A percentile compares a stretch with the other conserved stretches of the same genome.
phyloP scores from a whole-genome alignment of 2,888 invertebrate species.

The Zelleria hepariella region DNA sequence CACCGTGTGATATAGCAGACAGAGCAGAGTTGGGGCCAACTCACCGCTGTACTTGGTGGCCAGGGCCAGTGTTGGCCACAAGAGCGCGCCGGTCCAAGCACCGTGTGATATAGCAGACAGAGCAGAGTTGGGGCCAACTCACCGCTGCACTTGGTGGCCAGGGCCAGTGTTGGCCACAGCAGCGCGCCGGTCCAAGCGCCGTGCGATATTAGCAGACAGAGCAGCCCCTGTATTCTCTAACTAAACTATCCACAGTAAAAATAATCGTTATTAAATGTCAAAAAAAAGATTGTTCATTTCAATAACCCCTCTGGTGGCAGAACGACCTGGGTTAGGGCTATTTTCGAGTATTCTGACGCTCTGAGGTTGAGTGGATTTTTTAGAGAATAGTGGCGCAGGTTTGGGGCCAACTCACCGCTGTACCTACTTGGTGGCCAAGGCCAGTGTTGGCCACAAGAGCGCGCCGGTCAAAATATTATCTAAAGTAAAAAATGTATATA shows the following conservation, averaged over 20 bases:
- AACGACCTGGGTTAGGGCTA: no score
- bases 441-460: conserved; percentile 40
- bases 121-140: no score
- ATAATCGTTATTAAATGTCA: no score
- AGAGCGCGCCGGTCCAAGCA: conserved; percentile 32
- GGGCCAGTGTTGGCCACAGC: conserved; percentile 41
- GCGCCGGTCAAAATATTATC: conserved; percentile 28
- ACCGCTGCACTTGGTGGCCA: conserved; percentile 39
- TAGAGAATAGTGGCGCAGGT: no score
- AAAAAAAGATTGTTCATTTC: no score
- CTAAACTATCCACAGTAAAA: no score
- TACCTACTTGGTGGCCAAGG: conserved; percentile 37
- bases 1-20: conserved; percentile 10
- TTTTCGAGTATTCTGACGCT: no score
- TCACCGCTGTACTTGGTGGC: conserved; percentile 38
- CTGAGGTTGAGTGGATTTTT: no score
- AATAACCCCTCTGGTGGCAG: no score
- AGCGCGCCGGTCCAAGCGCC: conserved; percentile 31
- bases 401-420: conserved; percentile 31
- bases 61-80: conserved; percentile 42
- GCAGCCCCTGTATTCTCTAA: no score
- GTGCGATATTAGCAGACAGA: conserved; percentile 10
- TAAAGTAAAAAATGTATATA: conserved; percentile 10
- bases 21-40: no score
- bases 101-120: conserved; percentile 10